phyloP scores from a whole-genome alignment of 2,888 invertebrate genomes.

The Megamerina dolium region DNA sequence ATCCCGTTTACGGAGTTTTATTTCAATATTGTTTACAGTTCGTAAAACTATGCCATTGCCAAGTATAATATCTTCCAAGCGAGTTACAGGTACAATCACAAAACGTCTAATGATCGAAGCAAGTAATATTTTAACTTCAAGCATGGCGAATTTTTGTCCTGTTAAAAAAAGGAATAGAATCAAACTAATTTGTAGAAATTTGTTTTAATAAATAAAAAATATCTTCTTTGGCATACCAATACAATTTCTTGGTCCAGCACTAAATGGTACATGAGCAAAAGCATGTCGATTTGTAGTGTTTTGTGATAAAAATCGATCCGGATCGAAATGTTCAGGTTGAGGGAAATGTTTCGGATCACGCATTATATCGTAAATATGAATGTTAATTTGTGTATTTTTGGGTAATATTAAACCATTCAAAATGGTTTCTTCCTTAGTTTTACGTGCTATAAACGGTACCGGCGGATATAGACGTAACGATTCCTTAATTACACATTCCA shows the following conservation, averaged over 20 bases:
- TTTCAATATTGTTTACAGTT: constrained; percentile 44
- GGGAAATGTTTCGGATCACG: constrained; percentile 58
- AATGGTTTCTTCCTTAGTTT: constrained; percentile 26
- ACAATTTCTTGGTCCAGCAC: constrained; percentile 64
- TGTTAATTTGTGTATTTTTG: constrained; percentile 50
- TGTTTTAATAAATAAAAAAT: too few relatives aligned
- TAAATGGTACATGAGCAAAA: constrained; percentile 62
- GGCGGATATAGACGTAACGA: constrained; percentile 54
- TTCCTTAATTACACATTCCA: constrained; percentile 57
- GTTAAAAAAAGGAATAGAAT: not conserved
- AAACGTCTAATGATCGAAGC: constrained; percentile 55
- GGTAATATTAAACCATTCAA: constrained; percentile 50
- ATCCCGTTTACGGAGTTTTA: too few relatives aligned
- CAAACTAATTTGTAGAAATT: not conserved
- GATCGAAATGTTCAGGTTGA: constrained; percentile 57
- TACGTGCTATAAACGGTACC: constrained; percentile 52
- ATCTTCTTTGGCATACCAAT: constrained; percentile 57
- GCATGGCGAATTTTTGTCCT: constrained; percentile 64
- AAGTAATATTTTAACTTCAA: constrained; percentile 58
- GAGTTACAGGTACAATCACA: constrained; percentile 51
- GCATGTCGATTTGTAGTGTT: constrained; percentile 54
- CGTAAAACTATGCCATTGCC: constrained; percentile 52
- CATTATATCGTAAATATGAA: constrained; percentile 61
- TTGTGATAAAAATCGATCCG: constrained; percentile 59
- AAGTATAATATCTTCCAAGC: constrained; percentile 47